Conservation (phyloP, 2,113 vertebrate genomes). For the Ariopsis seemanni region DNA sequence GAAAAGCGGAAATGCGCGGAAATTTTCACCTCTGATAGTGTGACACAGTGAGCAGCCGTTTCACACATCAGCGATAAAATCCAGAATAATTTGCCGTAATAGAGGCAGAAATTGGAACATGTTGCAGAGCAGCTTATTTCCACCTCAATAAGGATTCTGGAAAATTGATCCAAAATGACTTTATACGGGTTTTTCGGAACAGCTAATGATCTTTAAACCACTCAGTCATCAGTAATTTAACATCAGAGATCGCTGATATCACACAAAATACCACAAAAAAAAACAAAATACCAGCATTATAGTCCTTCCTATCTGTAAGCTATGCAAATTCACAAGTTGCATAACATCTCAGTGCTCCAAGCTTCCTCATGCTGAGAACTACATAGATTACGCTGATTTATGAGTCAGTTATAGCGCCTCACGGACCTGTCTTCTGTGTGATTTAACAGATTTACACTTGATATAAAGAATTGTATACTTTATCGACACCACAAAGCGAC, state of each 20-base stretch:
- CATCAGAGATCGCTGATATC: not conserved
- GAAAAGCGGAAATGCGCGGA: not conserved
- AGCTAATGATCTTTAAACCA: not conserved
- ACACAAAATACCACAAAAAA: not conserved
- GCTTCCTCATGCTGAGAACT: not conserved
- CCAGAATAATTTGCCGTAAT: not conserved
- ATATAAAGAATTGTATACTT: not conserved
- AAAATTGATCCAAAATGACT: not conserved
- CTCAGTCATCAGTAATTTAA: not conserved
- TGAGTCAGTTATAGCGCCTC: not conserved
- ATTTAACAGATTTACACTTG: not conserved
- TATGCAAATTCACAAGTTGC: not conserved
- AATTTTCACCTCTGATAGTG: not conserved
- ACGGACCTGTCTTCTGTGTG: not conserved
- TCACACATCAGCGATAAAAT: not conserved
- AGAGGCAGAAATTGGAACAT: not conserved
- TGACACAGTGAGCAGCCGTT: not conserved
- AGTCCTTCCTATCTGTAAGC: not conserved
- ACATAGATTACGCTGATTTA: no score
- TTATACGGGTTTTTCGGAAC: not conserved
- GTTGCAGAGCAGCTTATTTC: not conserved
- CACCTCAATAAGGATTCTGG: not conserved
- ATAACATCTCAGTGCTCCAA: not conserved
- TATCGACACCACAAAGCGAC: not conserved
- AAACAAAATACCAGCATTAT: not conserved